Conservation (phyloP, 2,888 invertebrate genomes). For the Pyrochroa serraticornis region DNA sequence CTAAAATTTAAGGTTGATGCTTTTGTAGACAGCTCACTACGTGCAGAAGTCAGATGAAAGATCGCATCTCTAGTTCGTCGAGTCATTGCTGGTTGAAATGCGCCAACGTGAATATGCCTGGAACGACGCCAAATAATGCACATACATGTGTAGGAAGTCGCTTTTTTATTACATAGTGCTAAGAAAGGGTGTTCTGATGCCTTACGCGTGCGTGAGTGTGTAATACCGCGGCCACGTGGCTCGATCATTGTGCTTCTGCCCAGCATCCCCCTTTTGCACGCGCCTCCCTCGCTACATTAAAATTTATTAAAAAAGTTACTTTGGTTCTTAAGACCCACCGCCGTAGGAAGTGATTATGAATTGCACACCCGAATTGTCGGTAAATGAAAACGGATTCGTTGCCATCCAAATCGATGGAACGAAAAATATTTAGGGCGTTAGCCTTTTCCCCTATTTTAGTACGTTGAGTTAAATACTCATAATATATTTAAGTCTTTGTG, state of each 20-base stretch:
- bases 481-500: conserved; percentile 35
- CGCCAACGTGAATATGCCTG: conserved; percentile 36
- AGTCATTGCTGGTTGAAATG: conserved; percentile 31
- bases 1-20: too few relatives aligned
- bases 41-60: too few relatives aligned
- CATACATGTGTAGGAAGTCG: conserved; percentile 40
- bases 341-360: conserved; percentile 2
- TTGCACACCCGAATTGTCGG: background rate
- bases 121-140: conserved; percentile 39
- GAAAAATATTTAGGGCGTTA: background rate
- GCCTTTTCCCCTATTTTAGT: conserved; percentile 6
- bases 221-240: conserved; percentile 42
- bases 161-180: conserved; percentile 38
- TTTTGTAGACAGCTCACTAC: too few relatives aligned
- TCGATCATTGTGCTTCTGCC: conserved; percentile 23
- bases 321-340: background rate
- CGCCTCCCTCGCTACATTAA: conserved; percentile 35
- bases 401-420: conserved; percentile 16
- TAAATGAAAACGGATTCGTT: background rate
- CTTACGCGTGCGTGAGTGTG: conserved; percentile 29
- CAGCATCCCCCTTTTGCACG: background rate
- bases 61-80: background rate
- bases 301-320: conserved; percentile 45
- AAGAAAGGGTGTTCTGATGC: conserved; percentile 39
- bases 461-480: conserved; percentile 30